Conservation (phyloP, 23 tunicate genomes). For the Clavelina lepadiformis region DNA sequence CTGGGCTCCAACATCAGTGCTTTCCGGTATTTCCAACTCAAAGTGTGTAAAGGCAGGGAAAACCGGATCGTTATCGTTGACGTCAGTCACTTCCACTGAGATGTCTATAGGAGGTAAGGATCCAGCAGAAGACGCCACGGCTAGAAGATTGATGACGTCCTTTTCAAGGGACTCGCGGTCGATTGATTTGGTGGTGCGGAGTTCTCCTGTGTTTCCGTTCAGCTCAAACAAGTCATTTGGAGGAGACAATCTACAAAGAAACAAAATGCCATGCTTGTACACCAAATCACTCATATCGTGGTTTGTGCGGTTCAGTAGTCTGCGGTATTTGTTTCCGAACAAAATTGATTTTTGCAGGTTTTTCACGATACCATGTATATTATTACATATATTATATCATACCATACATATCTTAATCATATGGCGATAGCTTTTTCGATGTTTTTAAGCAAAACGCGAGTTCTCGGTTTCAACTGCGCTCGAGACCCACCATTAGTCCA, state of each 20-base stretch:
- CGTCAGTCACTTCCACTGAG: constrained; percentile 35
- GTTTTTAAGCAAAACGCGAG: too few relatives aligned
- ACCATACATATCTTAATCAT: too few relatives aligned
- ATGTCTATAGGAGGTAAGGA: constrained; percentile 50
- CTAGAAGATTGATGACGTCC: constrained; percentile 46
- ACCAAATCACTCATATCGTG: too few relatives aligned
- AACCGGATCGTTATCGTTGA: constrained; percentile 72
- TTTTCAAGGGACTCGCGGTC: constrained; percentile 59
- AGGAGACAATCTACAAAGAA: constrained; percentile 31
- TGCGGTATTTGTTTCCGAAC: too few relatives aligned
- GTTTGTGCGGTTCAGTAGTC: too few relatives aligned
- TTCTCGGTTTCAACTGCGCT: too few relatives aligned
- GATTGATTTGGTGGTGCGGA: constrained; percentile 25
- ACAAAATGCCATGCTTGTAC: too few relatives aligned
- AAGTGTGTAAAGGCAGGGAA: constrained; percentile 29
- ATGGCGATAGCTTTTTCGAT: too few relatives aligned
- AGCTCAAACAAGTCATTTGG: constrained; percentile 25
- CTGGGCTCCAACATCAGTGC: constrained; percentile 27
- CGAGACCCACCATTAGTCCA: too few relatives aligned
- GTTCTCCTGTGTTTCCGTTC: constrained; percentile 39
- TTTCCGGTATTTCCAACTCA: constrained; percentile 42
- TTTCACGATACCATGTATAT: too few relatives aligned
- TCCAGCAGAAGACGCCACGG: constrained; percentile 13
- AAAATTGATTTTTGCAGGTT: too few relatives aligned
- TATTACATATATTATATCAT: too few relatives aligned